Base-by-base conservation (phyloP, 2,888 invertebrate genomes). In the Pterobdella sp. region DNA sequence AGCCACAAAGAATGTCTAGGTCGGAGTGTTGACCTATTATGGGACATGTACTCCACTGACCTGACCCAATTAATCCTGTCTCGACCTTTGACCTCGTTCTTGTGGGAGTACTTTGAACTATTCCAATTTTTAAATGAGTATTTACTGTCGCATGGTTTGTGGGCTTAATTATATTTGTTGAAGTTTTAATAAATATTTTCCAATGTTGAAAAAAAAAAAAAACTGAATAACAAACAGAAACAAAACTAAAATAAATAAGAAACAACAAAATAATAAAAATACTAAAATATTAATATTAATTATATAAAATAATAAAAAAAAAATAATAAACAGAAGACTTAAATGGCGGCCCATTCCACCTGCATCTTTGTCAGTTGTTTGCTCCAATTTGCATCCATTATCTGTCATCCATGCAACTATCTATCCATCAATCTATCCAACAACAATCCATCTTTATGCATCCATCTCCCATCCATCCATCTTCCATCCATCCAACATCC, bases 321-420 rank as follows among this genome's bases (percentile, higher is more conserved):
- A 42, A 37, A 1, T 37, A 35, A 1, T 22, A 68, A 37, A 14
- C 63, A 71, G 71, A 60, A 71, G 35, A 34, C 26, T 18, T 52
- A 22, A 34, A 29, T 32, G 26, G 63, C 29, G 63, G 34, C n/a
- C 14, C 22, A 31, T 63, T 63, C 36, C 71, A 71, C 31, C 32
- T 31, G 26, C 35, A 71, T 26, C 26, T 71, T 18, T 71, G 71
- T 35, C 22, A n/a, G n/a, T n/a, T 71, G 14, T 71, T 60, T 63
- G 71, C 71, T 3, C 71, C 71, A 1, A 71, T 71, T 35, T 52
- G 49, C 36, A 18, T 71, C 34, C 71, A 71, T 35, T 71, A 71
- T 37, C 71, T 71, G 31, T 52, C 52, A 29, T 56, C 32, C 63
- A 71, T 71, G 71, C 26, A 60, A 10, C 10, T 63, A 31, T 71